Evolutionary conservation across 2,113 vertebrate species (phyloP), one percentile per base, ranked within the genome.

Genomic region (Sinocyclocheilus anshuiensis): DNA sequence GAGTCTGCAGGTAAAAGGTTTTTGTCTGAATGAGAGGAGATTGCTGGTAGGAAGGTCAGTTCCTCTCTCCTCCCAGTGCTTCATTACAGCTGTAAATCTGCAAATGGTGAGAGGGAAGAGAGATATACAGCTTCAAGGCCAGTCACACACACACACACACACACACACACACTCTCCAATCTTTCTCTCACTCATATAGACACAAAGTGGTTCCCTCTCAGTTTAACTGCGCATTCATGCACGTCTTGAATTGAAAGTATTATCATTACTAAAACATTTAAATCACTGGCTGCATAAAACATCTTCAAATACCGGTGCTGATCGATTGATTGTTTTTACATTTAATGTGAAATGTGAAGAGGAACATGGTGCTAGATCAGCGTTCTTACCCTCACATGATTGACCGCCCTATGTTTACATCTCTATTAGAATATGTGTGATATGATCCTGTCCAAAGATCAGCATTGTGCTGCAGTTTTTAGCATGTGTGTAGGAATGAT

Each of bases 61-160:
- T 89, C 33, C 77, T 36, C 57, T 22, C 20, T 69, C 42, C 18
- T 84, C 55, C 33, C 81, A 87, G 42, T 65, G 39, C 78, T 77
- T 88, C 36, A 87, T 81, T 74, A 81, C 45, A 67, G 84, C 33
- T 76, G 53, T 50, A 85, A 83, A 84, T 36, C 77, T 18, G 11
- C 57, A 81, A 45, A 18, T 12, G 18, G 33, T 67, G 42, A 20
- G 78, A 20, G 78, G 53, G 11, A 88, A 53, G 77, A 33, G 4
- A 39, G 81, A 86, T 67, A 36, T 33, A 53, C 61, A 24, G 13
- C 42, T 33, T 76, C 29, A 63, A 72, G 39, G 76, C 67, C 61
- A 9, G 67, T 26, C 71, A 2, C 42, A 22, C 57, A 59, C 20
- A 55, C 15, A 59, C 42, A 59, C 50, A 13, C 16, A 33, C 29